A percentile compares a stretch with the other conserved stretches of the same genome.
Conservation (phyloP, 2,797 vertebrate species). For the Enteromius unitaeniatus region DNA sequence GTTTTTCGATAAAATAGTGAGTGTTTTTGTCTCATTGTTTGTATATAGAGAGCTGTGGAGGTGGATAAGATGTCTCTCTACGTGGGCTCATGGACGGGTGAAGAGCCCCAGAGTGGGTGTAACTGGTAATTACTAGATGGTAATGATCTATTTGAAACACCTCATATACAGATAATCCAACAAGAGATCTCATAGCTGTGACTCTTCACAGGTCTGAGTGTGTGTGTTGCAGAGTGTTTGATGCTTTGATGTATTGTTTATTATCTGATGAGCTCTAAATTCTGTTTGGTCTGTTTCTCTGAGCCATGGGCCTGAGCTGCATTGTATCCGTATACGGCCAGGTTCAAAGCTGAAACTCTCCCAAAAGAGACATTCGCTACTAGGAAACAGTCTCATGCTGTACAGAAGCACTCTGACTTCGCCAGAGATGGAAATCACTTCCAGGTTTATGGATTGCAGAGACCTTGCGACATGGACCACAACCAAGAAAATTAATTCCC, state of each 20-base stretch:
- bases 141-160: slow-evolving; percentile 73
- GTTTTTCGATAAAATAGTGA: neutral
- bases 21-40: neutral
- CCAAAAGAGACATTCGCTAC: slow-evolving; percentile 30
- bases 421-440: slow-evolving; percentile 1
- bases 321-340: neutral
- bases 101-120: slow-evolving; percentile 56
- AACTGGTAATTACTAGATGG: slow-evolving; percentile 73
- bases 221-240: slow-evolving; percentile 16
- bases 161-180: slow-evolving; percentile 68
- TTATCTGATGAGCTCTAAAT: slow-evolving; percentile 56
- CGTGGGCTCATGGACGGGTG: slow-evolving; percentile 24
- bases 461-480: neutral
- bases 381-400: slow-evolving; percentile 26
- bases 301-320: slow-evolving; percentile 6
- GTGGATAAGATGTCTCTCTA: slow-evolving; percentile 34
- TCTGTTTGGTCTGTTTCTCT: slow-evolving; percentile 49
- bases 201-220: slow-evolving; percentile 17
- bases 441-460: slow-evolving; percentile 5
- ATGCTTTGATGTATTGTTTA: slow-evolving; percentile 64
- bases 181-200: slow-evolving; percentile 54
- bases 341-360: slow-evolving; percentile 32
- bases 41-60: slow-evolving; percentile 18
- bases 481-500: slow-evolving; percentile 24
- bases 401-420: slow-evolving; percentile 9